Conservation (phyloP, 2,888 invertebrate genomes). For the Lutraria lutraria region DNA sequence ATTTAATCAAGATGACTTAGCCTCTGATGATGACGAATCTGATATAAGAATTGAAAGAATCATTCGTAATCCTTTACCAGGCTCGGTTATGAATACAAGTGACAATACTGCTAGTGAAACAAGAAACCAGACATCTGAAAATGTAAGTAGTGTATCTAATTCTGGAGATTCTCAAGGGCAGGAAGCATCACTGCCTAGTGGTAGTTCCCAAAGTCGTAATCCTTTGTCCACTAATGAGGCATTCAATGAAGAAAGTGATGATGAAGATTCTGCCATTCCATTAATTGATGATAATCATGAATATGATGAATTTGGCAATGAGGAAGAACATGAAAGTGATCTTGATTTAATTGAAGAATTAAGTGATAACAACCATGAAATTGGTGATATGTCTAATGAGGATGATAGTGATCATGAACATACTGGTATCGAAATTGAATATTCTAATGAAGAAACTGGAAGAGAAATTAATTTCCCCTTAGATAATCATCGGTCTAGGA, state of each 20-base stretch:
- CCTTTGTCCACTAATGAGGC: slow-evolving; percentile 42
- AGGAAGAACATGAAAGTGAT: slow-evolving; percentile 50
- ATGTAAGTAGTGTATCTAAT: neutral
- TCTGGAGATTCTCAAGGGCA: neutral
- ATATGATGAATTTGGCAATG: slow-evolving; percentile 33
- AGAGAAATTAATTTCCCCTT: slow-evolving; percentile 24
- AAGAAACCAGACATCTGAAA: neutral
- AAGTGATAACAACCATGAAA: slow-evolving; percentile 12
- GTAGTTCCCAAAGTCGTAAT: neutral
- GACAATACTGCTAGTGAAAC: slow-evolving; percentile 8
- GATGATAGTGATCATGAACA: slow-evolving; percentile 12
- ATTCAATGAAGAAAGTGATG: slow-evolving; percentile 49
- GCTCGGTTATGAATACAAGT: neutral
- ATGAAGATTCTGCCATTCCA: neutral
- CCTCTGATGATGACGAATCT: slow-evolving; percentile 62
- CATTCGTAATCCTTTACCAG: neutral
- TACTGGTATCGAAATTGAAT: slow-evolving; percentile 34
- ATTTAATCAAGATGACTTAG: slow-evolving; percentile 65
- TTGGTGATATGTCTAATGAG: slow-evolving; percentile 23
- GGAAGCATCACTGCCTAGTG: neutral
- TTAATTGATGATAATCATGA: slow-evolving; percentile 34
- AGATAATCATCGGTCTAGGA: neutral
- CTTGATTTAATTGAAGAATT: slow-evolving; percentile 44
- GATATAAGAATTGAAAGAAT: slow-evolving; percentile 58
- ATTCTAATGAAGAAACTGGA: slow-evolving; percentile 42